These are phyloP conservation scores for Podilymbus podiceps DNA, from an alignment of 2,113 vertebrate genomes.

Conservation along the genomic window DNA sequence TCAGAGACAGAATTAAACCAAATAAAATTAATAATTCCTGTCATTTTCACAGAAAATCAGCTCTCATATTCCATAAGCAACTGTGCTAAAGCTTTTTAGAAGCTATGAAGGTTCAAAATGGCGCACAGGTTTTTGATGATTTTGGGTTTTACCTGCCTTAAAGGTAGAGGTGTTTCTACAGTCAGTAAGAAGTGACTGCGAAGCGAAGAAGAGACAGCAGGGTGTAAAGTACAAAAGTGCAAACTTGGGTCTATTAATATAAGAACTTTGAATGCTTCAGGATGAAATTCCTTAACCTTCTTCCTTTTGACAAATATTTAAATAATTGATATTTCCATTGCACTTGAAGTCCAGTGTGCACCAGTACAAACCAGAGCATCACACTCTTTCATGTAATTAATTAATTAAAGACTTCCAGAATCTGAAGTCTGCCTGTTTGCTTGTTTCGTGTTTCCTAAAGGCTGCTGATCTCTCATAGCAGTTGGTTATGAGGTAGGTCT, in stretches of 20 bases:
- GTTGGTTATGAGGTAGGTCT: background rate
- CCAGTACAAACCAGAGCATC: background rate
- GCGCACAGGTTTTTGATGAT: background rate
- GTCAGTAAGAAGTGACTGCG: background rate
- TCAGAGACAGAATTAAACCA: background rate
- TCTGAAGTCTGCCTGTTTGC: background rate
- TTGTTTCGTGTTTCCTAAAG: background rate
- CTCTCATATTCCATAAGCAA: background rate
- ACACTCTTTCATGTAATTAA: background rate
- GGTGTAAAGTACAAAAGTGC: background rate
- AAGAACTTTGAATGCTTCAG: background rate
- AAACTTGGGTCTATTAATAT: background rate
- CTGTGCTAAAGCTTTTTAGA: background rate
- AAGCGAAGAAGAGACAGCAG: background rate
- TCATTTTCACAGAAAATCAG: background rate
- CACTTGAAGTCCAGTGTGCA: background rate
- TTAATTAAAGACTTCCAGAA: background rate
- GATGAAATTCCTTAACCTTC: background rate
- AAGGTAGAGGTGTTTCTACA: background rate
- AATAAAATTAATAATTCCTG: background rate
- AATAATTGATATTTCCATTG: background rate
- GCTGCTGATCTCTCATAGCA: accelerated
- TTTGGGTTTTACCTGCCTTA: too few species aligned
- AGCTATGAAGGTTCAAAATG: background rate
- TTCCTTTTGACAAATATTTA: background rate